phyloP scores from a whole-genome alignment of 2,113 vertebrate species.

The Caracal caracal region DNA sequence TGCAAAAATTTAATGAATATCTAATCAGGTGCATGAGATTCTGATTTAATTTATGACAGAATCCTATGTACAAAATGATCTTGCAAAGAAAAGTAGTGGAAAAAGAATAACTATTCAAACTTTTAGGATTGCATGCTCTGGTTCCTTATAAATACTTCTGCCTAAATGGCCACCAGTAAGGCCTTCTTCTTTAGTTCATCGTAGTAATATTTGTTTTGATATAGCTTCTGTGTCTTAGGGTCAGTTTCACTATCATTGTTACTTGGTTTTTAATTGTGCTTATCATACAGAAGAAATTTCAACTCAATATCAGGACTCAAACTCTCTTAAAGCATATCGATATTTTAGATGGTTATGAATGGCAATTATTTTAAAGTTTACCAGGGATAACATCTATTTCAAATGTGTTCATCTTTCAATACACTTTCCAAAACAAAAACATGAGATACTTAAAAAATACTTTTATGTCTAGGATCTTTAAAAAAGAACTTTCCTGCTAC shows the following conservation, averaged over 20 bases:
- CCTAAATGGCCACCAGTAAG: neutral
- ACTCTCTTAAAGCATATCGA: neutral
- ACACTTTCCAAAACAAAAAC: constrained; percentile 12
- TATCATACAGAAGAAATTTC: neutral
- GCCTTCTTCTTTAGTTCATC: neutral
- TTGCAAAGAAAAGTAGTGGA: neutral
- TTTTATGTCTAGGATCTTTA: neutral
- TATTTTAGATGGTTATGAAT: neutral
- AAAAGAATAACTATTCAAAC: neutral
- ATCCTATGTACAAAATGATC: neutral
- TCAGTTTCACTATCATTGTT: neutral
- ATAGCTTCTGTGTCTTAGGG: neutral
- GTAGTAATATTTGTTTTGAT: neutral
- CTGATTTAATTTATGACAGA: neutral
- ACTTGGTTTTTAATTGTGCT: neutral
- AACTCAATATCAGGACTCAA: neutral
- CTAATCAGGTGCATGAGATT: neutral
- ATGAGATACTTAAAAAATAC: constrained; percentile 23
- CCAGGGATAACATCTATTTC: constrained; percentile 3
- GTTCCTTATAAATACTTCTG: neutral
- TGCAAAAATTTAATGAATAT: neutral
- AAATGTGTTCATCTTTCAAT: neutral
- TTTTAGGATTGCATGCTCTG: neutral
- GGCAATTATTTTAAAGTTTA: neutral
- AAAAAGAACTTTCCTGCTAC: neutral